These are phyloP conservation scores for Tethea ocularis DNA, from an alignment of 2,888 invertebrate genomes.

Conservation along the genomic window DNA sequence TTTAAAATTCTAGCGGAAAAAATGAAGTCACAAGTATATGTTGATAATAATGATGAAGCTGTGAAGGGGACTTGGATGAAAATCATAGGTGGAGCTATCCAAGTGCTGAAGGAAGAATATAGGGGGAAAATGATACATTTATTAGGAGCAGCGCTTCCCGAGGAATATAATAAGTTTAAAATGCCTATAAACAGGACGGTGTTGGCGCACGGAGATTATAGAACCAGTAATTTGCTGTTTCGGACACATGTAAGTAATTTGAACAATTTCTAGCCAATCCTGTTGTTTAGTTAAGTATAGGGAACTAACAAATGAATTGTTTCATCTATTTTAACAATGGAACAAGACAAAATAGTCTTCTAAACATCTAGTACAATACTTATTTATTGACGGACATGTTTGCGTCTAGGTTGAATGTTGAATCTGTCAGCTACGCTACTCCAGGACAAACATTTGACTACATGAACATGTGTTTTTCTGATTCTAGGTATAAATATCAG, in stretches of 20 bases:
- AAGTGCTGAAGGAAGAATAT: constrained; percentile 38
- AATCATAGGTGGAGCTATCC: constrained; percentile 28
- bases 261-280: too few species aligned
- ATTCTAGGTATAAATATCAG: too few species aligned
- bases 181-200: constrained; percentile 36
- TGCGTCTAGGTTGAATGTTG: too few species aligned
- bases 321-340: too few species aligned
- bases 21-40: constrained; percentile 21
- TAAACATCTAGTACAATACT: too few species aligned
- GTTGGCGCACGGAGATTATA: constrained; percentile 50
- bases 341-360: too few species aligned
- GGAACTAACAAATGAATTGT: too few species aligned
- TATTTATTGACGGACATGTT: too few species aligned
- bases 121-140: constrained; percentile 32
- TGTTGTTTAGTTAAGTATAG: too few species aligned
- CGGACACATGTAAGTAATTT: constrained; percentile 26
- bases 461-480: too few species aligned
- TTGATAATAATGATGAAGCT: constrained; percentile 8
- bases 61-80: constrained; percentile 23
- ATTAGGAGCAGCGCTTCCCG: constrained; percentile 16
- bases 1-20: constrained; percentile 27
- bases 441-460: too few species aligned
- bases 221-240: constrained; percentile 48
- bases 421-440: too few species aligned
- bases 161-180: constrained; percentile 29